Evolutionary conservation across 1,140 invertebrate genomes (phyloP), one percentile per base, ranked within the genome.

Genomic region (Panagrolaimus sp.): DNA sequence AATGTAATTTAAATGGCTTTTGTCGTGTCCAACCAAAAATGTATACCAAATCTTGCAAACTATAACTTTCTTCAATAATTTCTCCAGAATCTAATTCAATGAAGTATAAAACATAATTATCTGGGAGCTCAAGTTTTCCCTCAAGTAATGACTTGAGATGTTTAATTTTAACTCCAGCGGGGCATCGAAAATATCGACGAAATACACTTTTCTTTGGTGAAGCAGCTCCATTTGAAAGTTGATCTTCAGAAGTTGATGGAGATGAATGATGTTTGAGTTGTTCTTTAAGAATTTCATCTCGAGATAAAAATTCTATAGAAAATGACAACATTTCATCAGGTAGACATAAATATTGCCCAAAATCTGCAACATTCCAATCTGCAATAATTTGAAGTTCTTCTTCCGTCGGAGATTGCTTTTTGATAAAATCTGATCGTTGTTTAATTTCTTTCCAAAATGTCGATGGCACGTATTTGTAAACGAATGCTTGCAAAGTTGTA

Each of bases 341-440:
- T 13, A 25, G 20, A 27, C 14, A 20, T 16, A 57, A 57, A 57
- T 57, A 27, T 57, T 57, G 51, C 20, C 27, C 20, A 27, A 57
- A 57, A 25, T 57, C 20, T 20, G 27, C 27, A 27, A 57, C 20
- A 16, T 57, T 57, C 51, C 20, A 20, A n/a, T 57, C 51, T 20
- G 51, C 51, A 20, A 57, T 57, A 25, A 25, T 20, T 11, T 27
- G 51, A 57, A 20, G 51, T 27, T 57, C 51, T 27, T 57, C 51
- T 25, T 20, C 13, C 27, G 51, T 57, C 20, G 27, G 20, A 11
- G 27, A 20, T 57, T 27, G 51, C 20, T 57, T 57, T 27, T 57
- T 27, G n/a, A 57, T 57, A 27, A 57, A 57, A 57, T 57, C 51
- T 4, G 51, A 20, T 57, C 51, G 51, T 5, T 25, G n/a, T 57